Percentiles rank a stretch among this genome's conserved stretches.
Conservation (phyloP, 1,140 invertebrate genomes). For the Gonatopus flavifemur region DNA sequence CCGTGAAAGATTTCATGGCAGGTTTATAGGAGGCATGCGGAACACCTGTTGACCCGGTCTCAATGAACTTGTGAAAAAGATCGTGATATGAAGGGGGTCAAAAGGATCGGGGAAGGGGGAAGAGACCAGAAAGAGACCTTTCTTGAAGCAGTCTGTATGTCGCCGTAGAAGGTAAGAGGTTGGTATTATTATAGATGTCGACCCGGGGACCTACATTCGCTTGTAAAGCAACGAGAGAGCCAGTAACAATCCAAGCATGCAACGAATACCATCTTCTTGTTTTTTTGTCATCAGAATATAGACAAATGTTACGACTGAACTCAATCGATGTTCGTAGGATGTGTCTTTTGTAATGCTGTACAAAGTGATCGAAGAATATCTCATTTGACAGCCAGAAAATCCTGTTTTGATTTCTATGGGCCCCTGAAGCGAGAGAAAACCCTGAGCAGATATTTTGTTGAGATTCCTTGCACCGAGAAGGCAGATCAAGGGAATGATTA, state of each 20-base stretch:
- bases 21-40: constrained; percentile 7
- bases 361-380: too few species aligned
- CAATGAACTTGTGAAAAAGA: constrained; percentile 31
- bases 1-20: not conserved
- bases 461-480: too few species aligned
- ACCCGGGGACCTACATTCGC: constrained; percentile 52
- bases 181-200: constrained; percentile 45
- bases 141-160: constrained; percentile 25
- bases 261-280: too few species aligned
- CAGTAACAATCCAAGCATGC: constrained; percentile 16
- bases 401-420: too few species aligned
- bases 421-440: too few species aligned
- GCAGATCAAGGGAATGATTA: too few species aligned
- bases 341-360: too few species aligned
- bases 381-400: too few species aligned
- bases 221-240: constrained; percentile 8
- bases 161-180: constrained; percentile 32
- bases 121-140: constrained; percentile 14
- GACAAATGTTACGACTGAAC: too few species aligned
- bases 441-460: too few species aligned
- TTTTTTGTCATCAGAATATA: too few species aligned
- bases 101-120: constrained; percentile 6
- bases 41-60: constrained; percentile 26
- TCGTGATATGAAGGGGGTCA: constrained; percentile 9
- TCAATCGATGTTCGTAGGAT: too few species aligned